Percentiles rank a stretch among this genome's conserved stretches.
Conservation (phyloP, 2,113 vertebrate species). For the Sylvietta virens region DNA sequence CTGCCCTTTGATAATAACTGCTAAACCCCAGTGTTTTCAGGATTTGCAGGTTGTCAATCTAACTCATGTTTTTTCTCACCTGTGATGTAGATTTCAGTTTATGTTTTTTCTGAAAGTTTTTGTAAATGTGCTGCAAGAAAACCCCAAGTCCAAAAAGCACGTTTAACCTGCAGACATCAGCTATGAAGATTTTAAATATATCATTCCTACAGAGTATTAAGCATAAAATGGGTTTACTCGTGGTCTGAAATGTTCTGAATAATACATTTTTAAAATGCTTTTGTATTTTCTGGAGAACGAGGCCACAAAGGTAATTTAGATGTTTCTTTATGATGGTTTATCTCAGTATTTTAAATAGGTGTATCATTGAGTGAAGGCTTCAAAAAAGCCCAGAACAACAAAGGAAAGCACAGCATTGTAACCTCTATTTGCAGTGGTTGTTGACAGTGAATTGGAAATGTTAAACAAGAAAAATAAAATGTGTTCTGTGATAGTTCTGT, state of each 20-base stretch:
- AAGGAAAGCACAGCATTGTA: neutral
- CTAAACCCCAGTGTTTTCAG: neutral
- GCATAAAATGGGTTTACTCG: neutral
- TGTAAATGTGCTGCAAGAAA: neutral
- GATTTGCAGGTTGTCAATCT: neutral
- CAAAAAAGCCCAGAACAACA: neutral
- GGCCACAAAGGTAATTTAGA: neutral
- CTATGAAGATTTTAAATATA: neutral
- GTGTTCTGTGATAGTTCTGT: neutral
- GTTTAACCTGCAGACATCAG: neutral
- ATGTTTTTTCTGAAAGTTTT: neutral
- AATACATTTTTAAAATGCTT: neutral
- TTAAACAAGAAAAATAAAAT: slow-evolving; percentile 35
- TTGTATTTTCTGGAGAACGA: neutral
- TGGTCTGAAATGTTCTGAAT: neutral
- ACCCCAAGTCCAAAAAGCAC: neutral
- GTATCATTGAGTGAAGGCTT: neutral
- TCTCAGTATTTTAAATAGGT: slow-evolving; percentile 11
- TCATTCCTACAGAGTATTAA: neutral
- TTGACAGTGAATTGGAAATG: slow-evolving; percentile 29
- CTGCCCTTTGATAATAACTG: slow-evolving; percentile 19
- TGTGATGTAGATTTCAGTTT: neutral
- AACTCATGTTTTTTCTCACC: neutral
- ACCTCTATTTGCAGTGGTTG: slow-evolving; percentile 11
- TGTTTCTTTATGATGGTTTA: slow-evolving; percentile 13